Percentiles rank a stretch among this genome's conserved stretches.
Evolutionary conservation across 2,797 vertebrate species (phyloP).

Genomic region (Naso thynnoides): DNA sequence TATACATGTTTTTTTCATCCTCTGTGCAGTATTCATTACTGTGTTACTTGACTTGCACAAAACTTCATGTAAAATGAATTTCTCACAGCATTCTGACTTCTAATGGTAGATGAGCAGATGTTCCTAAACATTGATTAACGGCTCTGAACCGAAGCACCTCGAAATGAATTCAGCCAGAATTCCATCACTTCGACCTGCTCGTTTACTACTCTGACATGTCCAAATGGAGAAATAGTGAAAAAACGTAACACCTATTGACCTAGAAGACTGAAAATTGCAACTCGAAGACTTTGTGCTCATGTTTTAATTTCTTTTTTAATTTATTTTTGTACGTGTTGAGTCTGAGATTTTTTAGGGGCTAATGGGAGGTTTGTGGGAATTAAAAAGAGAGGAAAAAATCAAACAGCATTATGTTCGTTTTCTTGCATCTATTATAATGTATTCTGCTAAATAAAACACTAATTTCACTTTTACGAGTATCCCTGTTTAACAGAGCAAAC

Average conservation of each 20-base stretch:
- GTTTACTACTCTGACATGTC: not conserved
- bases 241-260: not conserved
- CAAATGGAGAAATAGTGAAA: not conserved
- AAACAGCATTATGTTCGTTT: too few species aligned
- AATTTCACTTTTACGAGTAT: not conserved
- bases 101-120: not conserved
- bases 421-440: too few species aligned
- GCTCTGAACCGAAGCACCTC: not conserved
- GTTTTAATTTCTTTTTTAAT: not conserved
- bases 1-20: not conserved
- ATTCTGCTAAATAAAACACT: not conserved
- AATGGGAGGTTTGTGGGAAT: too few species aligned
- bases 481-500: not conserved
- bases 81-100: not conserved
- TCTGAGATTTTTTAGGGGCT: too few species aligned
- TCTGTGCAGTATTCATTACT: not conserved
- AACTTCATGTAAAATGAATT: not conserved
- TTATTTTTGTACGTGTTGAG: not conserved
- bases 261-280: not conserved
- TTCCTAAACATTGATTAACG: not conserved
- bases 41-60: too few species aligned
- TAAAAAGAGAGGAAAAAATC: too few species aligned
- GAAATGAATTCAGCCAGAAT: not conserved
- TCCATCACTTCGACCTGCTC: not conserved
- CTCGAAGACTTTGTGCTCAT: not conserved